Conservation (phyloP, 2,113 vertebrate species). For the Tyto alba region DNA sequence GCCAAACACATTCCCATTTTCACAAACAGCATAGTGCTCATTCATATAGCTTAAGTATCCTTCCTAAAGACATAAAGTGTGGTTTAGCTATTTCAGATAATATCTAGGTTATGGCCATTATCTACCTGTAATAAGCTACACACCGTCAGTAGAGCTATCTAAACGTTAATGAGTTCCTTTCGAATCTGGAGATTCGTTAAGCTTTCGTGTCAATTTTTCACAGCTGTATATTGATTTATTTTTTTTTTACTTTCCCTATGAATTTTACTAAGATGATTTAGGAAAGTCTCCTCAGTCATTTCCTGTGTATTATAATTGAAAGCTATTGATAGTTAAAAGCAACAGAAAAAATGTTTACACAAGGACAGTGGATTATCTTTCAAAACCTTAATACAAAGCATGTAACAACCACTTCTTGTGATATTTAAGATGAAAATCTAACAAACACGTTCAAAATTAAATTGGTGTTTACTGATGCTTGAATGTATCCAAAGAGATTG, state of each 20-base stretch:
- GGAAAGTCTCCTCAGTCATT: background rate
- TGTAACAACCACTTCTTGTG: background rate
- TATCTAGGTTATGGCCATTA: background rate
- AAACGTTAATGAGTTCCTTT: conserved; percentile 6
- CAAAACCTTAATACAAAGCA: background rate
- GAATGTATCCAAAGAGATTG: background rate
- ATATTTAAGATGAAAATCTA: background rate
- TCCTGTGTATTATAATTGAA: conserved; percentile 13
- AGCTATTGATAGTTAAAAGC: conserved; percentile 1
- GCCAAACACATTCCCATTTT: background rate
- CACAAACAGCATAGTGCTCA: background rate
- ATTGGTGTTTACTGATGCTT: background rate
- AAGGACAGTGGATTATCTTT: background rate
- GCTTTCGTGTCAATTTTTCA: conserved; percentile 8
- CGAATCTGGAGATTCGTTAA: background rate
- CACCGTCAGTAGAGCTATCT: background rate
- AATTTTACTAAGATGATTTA: conserved; percentile 10
- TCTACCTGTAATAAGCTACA: background rate
- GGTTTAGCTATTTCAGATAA: background rate
- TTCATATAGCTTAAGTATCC: background rate
- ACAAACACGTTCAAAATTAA: background rate
- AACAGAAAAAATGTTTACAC: background rate
- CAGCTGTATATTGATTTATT: conserved; percentile 8
- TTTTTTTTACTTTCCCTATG: conserved; percentile 19
- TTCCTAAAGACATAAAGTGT: background rate